Evolutionary conservation across 2,797 vertebrate genomes (phyloP), one percentile per base, ranked within the genome.

Genomic region (Syngnathus acus): DNA sequence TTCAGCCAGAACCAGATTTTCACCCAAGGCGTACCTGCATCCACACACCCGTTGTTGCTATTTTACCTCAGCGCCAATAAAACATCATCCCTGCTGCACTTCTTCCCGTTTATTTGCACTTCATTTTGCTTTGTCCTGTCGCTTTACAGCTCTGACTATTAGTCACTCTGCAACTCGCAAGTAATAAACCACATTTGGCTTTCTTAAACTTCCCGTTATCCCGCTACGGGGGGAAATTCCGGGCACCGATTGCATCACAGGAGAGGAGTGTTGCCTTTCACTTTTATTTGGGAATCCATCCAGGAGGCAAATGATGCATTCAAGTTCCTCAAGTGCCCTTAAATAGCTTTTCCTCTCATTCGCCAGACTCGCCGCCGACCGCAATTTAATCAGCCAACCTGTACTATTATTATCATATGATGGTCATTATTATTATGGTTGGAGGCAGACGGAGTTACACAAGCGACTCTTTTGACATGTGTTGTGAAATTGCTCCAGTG

Each of bases 261-360:
- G 26, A 38, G 32, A 37, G 14, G 55, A 58, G 55, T 58, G 54
- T 58, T 58, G 55, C 55, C 55, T 58, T 58, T 58, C 26, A 37
- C 55, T 61, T 40, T 42, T 42, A 21, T 61, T 40, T 61, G 38
- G 58, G 37, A n/a, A 40, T 19, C 32, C 10, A 6, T 61, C 58
- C 58, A 61, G 19, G 32, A 58, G 32, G 2, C 38, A 61, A 61
- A 61, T 61, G 58, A 21, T 10, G 9, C 19, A 21, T 61, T 40
- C 39, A 37, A 58, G 26, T 38, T 11, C 19, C 42, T 40, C 39
- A 37, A 58, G 26, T 38, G 23, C 54, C 26, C 32, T 58, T 58
- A 19, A 58, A 58, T 32, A 55, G 55, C 32, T 37, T 38, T 38
- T 19, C 32, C 14, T 48, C 14, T 58, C 32, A 55, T 32, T 55